phyloP scores from a whole-genome alignment of 2,113 vertebrate genomes.

The Ciconia maguari region DNA sequence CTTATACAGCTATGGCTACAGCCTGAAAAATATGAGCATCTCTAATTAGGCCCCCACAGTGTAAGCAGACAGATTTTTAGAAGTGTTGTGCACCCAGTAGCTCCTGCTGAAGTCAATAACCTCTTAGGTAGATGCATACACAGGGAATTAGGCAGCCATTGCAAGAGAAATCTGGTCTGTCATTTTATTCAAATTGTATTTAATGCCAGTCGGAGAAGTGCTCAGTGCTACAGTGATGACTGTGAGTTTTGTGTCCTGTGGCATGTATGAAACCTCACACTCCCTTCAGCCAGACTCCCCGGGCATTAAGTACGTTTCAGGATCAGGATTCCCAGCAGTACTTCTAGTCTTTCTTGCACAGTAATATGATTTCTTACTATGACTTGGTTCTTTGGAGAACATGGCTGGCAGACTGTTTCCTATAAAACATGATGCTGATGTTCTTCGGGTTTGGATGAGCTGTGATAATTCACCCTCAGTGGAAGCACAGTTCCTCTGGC shows the following conservation, averaged over 20 bases:
- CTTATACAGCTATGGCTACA: not conserved
- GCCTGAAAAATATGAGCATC: not conserved
- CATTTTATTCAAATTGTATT: not conserved
- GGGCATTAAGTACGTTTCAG: fast-evolving
- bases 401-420: not conserved
- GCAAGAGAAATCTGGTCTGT: not conserved
- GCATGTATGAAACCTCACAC: not conserved
- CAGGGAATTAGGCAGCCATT: not conserved
- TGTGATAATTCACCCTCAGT: not conserved
- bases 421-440: not conserved
- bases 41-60: not conserved
- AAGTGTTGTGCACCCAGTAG: not conserved
- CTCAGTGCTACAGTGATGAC: not conserved
- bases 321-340: not conserved
- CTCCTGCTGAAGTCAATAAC: not conserved
- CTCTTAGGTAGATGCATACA: not conserved
- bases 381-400: not conserved
- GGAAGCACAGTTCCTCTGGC: not conserved
- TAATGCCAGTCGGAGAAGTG: not conserved
- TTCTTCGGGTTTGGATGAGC: not conserved
- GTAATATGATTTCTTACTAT: not conserved
- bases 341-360: not conserved
- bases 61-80: not conserved
- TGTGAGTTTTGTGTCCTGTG: not conserved
- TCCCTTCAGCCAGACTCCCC: not conserved